Evolutionary conservation across 2,888 invertebrate species (phyloP).

Genomic region (Coremacera marginata): DNA sequence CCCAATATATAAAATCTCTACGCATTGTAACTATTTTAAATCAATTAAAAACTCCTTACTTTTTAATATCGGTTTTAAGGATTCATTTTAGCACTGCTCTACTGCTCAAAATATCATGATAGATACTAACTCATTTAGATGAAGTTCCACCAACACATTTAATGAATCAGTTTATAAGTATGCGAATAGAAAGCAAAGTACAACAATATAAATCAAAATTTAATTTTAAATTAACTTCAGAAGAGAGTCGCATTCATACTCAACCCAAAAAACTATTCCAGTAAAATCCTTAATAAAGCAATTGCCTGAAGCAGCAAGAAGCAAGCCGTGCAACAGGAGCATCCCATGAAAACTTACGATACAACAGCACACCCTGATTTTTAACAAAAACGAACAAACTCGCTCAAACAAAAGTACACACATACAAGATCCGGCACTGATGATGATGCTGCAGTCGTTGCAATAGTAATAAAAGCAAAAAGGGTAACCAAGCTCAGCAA

Average conservation of each 20-base stretch:
- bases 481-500: slow-evolving; percentile 54
- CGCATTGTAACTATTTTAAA: no score
- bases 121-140: no score
- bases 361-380: slow-evolving; percentile 34
- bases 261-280: slow-evolving; percentile 59
- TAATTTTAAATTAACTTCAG: slow-evolving; percentile 67
- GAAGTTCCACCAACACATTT: no score
- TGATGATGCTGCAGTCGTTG: not conserved
- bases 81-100: no score
- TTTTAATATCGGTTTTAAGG: no score
- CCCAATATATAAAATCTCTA: no score
- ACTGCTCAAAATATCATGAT: no score
- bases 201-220: slow-evolving; percentile 59
- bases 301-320: slow-evolving; percentile 67
- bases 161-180: no score
- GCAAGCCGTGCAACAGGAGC: slow-evolving; percentile 53
- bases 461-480: slow-evolving; percentile 39
- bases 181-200: not conserved
- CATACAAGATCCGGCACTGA: not conserved
- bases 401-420: not conserved
- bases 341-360: slow-evolving; percentile 47
- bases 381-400: slow-evolving; percentile 32
- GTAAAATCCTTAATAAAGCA: slow-evolving; percentile 68
- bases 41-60: no score
- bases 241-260: slow-evolving; percentile 55